These are phyloP conservation scores for Trochalopteron elliotii DNA, from an alignment of 2,113 vertebrate genomes.

Conservation along the genomic window DNA sequence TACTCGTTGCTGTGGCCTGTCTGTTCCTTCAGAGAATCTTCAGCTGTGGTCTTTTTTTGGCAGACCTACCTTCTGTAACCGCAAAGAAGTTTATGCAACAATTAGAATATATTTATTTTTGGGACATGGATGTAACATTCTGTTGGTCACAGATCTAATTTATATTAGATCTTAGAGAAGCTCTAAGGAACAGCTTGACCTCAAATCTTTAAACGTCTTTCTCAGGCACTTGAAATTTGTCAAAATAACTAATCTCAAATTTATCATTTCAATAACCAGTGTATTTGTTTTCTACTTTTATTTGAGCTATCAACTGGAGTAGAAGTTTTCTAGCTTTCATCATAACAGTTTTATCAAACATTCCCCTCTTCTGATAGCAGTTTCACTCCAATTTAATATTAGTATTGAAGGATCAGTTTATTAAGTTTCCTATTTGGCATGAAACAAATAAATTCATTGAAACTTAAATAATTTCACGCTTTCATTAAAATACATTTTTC, in stretches of 20 bases:
- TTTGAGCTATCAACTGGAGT: background rate
- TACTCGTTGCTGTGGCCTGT: background rate
- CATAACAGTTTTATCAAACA: background rate
- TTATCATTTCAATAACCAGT: background rate
- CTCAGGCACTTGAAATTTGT: background rate
- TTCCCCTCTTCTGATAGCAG: background rate
- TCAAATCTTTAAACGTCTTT: background rate
- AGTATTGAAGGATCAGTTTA: background rate
- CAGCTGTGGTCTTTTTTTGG: constrained; percentile 30
- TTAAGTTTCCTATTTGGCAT: background rate
- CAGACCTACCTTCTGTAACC: constrained; percentile 30
- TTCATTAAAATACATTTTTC: background rate
- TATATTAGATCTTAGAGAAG: background rate
- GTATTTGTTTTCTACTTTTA: background rate
- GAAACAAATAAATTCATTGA: background rate
- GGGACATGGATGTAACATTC: background rate
- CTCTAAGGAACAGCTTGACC: background rate
- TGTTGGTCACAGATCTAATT: background rate
- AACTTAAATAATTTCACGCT: background rate
- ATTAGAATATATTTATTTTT: constrained; percentile 15
- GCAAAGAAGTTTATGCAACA: constrained; percentile 17
- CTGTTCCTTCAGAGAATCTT: constrained; percentile 39
- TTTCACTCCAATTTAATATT: background rate
- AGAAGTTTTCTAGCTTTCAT: background rate
- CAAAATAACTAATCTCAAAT: background rate